Base-by-base conservation (phyloP, 1,140 invertebrate species). In the Diorhabda elongata region DNA sequence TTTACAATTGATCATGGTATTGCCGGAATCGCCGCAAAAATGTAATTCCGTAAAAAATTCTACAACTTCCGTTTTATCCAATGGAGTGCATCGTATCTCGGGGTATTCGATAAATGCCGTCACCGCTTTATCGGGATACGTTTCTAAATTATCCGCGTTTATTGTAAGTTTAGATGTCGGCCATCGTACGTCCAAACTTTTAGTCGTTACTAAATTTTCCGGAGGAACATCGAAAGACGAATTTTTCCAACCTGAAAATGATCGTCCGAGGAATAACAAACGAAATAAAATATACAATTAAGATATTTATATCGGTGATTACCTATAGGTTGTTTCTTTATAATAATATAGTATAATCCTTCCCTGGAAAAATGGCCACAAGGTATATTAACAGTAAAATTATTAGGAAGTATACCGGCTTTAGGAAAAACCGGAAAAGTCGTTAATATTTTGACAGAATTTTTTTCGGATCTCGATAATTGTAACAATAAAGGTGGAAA, bases 111-210 rank as follows among this genome's bases (percentile, higher is more conserved):
- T 74, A 1, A 87, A 89, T 2, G 89, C 89, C 58, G 85, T 86
- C 61, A 94, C 89, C 3, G 90, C 85, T 61, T 84, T 81, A 72
- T 87, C 88, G 4, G 91, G 91, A 81, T 92, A 93, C n/a, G 92
- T 93, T 68, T 86, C 85, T 42, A 93, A 87, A 62, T 88, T 85
- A 74, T 90, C 87, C 0, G 91, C 90, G 64, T 88, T 89, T 43
- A 93, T 82, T 9, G 85, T 85, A 65, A 94, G 80, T 69, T 87
- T 87, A 2, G 90, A 89, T 56, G 83, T 85, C 3, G 91, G 91
- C 92, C 92, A 94, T 81, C 89, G 85, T 9, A 94, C 91, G 70
- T 93, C 91, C 70, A 91, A 83, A 67, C 85, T 85, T 77, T 85
- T 85, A 47, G 85, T 83, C 58, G 84, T 82, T 75, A 87, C n/a